Percentiles rank a stretch among this genome's conserved stretches.
phyloP scores from a whole-genome alignment of 2,797 vertebrate genomes.

The Molossus molossus region DNA sequence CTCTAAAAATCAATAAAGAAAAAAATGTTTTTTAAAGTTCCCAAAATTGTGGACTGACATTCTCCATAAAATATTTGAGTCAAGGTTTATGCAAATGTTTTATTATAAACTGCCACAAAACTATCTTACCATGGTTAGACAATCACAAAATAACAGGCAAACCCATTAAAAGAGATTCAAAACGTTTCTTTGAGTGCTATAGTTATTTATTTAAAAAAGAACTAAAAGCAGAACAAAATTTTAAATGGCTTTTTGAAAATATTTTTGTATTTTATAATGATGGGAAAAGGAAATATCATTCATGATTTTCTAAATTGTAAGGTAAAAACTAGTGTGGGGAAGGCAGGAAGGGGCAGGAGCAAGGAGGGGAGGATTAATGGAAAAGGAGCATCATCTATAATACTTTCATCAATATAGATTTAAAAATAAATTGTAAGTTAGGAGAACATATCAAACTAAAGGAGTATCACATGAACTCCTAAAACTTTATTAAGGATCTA shows the following conservation, averaged over 20 bases:
- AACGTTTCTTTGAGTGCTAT: background rate
- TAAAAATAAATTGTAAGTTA: slow-evolving; percentile 8
- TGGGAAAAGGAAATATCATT: background rate
- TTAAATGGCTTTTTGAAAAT: slow-evolving; percentile 33
- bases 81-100: slow-evolving; percentile 13
- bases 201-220: slow-evolving; percentile 52
- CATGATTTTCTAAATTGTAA: slow-evolving; percentile 48
- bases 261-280: slow-evolving; percentile 34
- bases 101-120: background rate
- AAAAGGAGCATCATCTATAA: too few relatives aligned
- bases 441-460: background rate
- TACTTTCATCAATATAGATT: too few relatives aligned
- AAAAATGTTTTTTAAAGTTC: background rate
- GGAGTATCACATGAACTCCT: background rate
- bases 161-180: background rate
- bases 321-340: background rate
- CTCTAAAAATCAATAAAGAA: too few relatives aligned
- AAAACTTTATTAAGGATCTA: slow-evolving; percentile 21
- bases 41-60: background rate
- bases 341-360: too few relatives aligned
- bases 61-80: slow-evolving; percentile 35
- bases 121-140: background rate
- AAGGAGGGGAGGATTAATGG: too few relatives aligned
- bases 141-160: slow-evolving; percentile 61
- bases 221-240: background rate